Conservation (phyloP, 2,113 vertebrate species). For the Cepphus grylle region DNA sequence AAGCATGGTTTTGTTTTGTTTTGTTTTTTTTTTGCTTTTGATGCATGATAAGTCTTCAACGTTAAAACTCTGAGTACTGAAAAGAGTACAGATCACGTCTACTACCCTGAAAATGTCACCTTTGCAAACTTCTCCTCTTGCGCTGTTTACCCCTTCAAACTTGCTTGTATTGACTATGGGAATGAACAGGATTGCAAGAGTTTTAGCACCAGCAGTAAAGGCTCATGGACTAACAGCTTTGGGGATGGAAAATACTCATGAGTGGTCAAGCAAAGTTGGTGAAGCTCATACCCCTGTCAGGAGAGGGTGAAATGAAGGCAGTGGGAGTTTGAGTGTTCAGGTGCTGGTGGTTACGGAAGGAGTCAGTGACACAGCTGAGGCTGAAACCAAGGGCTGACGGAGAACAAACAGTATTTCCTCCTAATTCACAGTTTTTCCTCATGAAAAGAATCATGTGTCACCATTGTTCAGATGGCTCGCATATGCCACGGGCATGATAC, state of each 20-base stretch:
- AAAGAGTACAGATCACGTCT: not conserved
- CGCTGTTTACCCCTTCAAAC: not conserved
- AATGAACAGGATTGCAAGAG: not conserved
- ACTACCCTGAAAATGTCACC: accelerated
- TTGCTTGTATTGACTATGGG: not conserved
- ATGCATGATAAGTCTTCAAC: not conserved
- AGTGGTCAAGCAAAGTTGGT: not conserved
- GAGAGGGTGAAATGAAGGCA: not conserved
- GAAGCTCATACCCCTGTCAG: not conserved
- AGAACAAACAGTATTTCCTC: not conserved
- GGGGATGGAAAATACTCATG: not conserved
- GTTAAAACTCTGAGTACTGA: not conserved
- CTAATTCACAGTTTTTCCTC: not conserved
- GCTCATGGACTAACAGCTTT: not conserved
- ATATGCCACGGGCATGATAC: constrained; percentile 40
- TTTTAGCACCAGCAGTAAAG: not conserved
- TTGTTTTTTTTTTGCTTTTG: not conserved
- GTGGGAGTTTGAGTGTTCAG: not conserved
- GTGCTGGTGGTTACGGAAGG: not conserved
- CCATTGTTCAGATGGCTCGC: not conserved
- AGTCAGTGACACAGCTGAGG: not conserved
- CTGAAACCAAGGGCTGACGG: not conserved
- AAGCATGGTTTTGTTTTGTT: not conserved
- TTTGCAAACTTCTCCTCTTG: not conserved
- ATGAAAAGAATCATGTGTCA: not conserved